Evolutionary conservation across 2,888 invertebrate genomes (phyloP).

Genomic region (Therioaphis trifolii): DNA sequence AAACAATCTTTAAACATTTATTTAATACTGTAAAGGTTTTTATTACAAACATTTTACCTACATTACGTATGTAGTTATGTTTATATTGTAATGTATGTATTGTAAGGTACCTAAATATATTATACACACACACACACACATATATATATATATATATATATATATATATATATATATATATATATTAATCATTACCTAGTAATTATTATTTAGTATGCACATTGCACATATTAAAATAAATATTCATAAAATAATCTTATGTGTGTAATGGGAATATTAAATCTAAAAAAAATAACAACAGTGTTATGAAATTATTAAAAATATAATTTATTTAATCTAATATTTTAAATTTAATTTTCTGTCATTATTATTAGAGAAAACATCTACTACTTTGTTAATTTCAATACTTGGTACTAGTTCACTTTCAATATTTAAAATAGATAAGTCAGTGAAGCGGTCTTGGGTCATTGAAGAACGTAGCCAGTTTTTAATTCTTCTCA

Average conservation of each 20-base stretch:
- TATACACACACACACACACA: not conserved
- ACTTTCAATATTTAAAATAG: slow-evolving; percentile 1
- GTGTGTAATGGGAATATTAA: too few relatives aligned
- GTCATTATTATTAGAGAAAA: not conserved
- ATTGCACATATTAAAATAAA: not conserved
- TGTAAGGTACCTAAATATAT: too few relatives aligned
- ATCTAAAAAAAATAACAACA: not conserved
- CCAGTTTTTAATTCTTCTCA: too few relatives aligned
- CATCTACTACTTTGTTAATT: not conserved
- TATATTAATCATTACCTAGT: not conserved
- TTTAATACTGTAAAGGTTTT: too few relatives aligned
- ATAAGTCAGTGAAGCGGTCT: too few relatives aligned
- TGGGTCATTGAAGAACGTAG: too few relatives aligned
- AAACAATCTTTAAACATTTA: too few relatives aligned
- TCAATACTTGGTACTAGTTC: not conserved
- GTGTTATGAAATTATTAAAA: not conserved
- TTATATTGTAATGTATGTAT: not conserved
- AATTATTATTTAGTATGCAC: not conserved
- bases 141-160: not conserved
- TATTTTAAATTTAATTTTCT: not conserved
- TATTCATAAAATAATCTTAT: not conserved
- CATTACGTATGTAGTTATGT: not conserved
- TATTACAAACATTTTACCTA: too few relatives aligned
- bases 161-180: not conserved
- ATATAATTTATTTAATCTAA: not conserved